Percentiles rank a stretch among this genome's conserved stretches.
phyloP scores from a whole-genome alignment of 2,797 vertebrate species.

The Phylloscopus collybita region DNA sequence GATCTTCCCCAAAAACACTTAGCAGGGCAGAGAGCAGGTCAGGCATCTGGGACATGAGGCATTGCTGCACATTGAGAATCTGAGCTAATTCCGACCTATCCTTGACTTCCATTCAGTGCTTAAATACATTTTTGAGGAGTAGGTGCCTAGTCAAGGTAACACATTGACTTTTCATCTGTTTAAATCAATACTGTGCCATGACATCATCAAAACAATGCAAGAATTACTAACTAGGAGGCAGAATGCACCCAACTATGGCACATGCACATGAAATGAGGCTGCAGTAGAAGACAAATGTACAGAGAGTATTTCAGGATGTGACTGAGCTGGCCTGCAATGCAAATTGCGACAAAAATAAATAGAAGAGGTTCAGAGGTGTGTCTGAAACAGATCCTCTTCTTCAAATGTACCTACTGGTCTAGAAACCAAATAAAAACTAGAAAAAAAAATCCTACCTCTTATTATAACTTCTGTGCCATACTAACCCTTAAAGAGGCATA shows the following conservation, averaged over 20 bases:
- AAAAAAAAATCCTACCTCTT: not conserved
- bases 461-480: not conserved
- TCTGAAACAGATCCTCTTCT: not conserved
- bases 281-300: not conserved
- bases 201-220: not conserved
- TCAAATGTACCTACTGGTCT: not conserved
- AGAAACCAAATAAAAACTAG: not conserved
- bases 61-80: not conserved
- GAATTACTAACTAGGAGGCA: not conserved
- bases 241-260: not conserved
- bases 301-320: not conserved
- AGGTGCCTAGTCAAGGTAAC: not conserved
- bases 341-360: not conserved
- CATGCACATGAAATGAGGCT: not conserved
- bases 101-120: not conserved
- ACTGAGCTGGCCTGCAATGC: not conserved
- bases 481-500: not conserved
- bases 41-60: accelerated
- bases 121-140: not conserved
- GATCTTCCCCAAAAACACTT: not conserved
- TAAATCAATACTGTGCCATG: not conserved
- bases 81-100: not conserved
- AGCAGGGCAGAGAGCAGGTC: not conserved
- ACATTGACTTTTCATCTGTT: not conserved
- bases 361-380: not conserved